Conservation (phyloP, 2,113 vertebrate genomes). For the Gracilinanus agilis region DNA sequence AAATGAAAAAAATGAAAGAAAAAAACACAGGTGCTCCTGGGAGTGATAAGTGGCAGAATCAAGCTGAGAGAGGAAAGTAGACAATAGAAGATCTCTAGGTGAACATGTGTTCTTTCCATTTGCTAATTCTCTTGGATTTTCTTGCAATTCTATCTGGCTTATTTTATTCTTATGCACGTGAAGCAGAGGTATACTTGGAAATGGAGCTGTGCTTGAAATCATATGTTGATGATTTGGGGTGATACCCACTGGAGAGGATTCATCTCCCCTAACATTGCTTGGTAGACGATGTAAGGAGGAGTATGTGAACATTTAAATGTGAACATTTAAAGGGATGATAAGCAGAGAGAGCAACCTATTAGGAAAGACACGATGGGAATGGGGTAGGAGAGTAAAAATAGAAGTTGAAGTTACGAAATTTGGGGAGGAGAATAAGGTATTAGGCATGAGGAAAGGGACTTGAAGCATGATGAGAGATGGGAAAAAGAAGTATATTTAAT, state of each 20-base stretch:
- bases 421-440: not conserved
- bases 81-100: not conserved
- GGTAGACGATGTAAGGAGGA: not conserved
- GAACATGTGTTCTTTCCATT: not conserved
- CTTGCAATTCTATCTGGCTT: not conserved
- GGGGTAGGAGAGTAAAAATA: not conserved
- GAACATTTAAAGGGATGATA: no score
- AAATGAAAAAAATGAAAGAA: not conserved
- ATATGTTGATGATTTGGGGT: not conserved
- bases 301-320: no score
- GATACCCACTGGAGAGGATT: not conserved
- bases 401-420: not conserved
- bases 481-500: not conserved
- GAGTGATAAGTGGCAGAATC: not conserved
- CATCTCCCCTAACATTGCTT: not conserved
- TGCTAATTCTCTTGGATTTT: not conserved
- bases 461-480: not conserved
- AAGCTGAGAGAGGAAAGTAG: not conserved
- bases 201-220: not conserved
- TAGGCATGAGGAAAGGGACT: not conserved
- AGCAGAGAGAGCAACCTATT: not conserved
- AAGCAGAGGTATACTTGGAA: not conserved
- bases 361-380: not conserved
- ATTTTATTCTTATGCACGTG: not conserved
- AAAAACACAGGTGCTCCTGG: accelerated